phyloP scores from a whole-genome alignment of 30 jellyfish, hydroid and myxozoan species.

The Phacellophora camtschatica region DNA sequence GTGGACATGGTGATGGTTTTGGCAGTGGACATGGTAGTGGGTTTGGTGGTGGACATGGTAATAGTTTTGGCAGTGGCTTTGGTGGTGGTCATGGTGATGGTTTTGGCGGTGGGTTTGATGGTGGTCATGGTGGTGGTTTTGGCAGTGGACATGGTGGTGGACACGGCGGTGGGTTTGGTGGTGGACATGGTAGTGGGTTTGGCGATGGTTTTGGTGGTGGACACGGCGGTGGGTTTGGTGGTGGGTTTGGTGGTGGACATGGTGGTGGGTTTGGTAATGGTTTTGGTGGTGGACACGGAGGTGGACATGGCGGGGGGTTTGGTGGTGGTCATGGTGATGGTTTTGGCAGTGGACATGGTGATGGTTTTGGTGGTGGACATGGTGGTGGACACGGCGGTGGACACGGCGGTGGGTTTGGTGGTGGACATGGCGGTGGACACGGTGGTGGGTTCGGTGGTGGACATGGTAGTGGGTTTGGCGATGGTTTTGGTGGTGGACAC shows the following conservation, averaged over 20 bases:
- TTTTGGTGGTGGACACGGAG: constrained; percentile 35
- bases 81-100: constrained; percentile 38
- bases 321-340: constrained; percentile 34
- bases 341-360: constrained; percentile 27
- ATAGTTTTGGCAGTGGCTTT: background rate
- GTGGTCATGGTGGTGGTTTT: constrained; percentile 38
- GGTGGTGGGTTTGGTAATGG: constrained; percentile 45
- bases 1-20: constrained; percentile 14
- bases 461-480: constrained; percentile 35
- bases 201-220: constrained; percentile 43
- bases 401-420: constrained; percentile 30
- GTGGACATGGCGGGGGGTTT: constrained; percentile 39
- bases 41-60: constrained; percentile 31
- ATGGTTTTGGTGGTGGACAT: constrained; percentile 14
- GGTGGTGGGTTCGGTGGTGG: constrained; percentile 48
- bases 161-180: background rate
- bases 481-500: background rate
- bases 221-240: constrained; percentile 31
- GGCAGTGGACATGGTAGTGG: constrained; percentile 28
- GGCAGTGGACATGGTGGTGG: constrained; percentile 53
- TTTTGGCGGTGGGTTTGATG: background rate
- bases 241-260: constrained; percentile 33
- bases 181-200: constrained; percentile 13
- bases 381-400: constrained; percentile 28
- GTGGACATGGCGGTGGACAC: constrained; percentile 37